Evolutionary conservation across 1,140 invertebrate genomes (phyloP), one percentile per base, ranked within the genome.

Genomic region (Monomorium pharaonis): DNA sequence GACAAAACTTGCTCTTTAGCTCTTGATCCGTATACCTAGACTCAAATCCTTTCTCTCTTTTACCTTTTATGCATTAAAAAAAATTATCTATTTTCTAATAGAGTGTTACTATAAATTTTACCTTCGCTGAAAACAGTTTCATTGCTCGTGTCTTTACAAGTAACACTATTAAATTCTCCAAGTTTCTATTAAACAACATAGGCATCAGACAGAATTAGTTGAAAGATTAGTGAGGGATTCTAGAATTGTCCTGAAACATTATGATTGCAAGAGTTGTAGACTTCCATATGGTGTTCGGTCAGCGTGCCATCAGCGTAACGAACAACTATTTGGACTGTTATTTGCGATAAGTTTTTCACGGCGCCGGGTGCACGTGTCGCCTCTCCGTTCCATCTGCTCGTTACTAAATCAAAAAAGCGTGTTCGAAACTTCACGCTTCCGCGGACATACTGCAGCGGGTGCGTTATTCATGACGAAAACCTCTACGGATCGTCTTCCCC

Each of bases 391-490:
- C 78, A 72, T 72, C 78, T 83, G 78, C 67, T 83, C 67, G 70
- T 83, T 74, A 54, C 67, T 74, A 58, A 74, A 74, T 83, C 67
- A 83, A 83, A 83, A 83, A 83, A 83, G 67, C 67, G 5, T 83
- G 78, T 83, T 83, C 42, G 78, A 74, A 83, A 83, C 78, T 83
- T 83, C 60, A 69, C 78, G 67, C 78, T 83, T 58, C 56, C 78
- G 78, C 67, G 78, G 67, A 83, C 78, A 83, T 37, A 74, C 51
- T 83, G 75, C 74, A 80, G 60, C 76, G 84, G 78, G 85, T 86
- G 84, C 62, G 87, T 91, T 90, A 90, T 90, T 91, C 90, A 91
- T 90, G 86, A 84, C 87, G 81, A 85, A 84, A 89, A 91, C 85
- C 88, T 74, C 84, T 62, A 76, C 69, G 88, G 84, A 91, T 89